Conservation (phyloP, 2,797 vertebrate genomes). For the Carduelis carduelis region DNA sequence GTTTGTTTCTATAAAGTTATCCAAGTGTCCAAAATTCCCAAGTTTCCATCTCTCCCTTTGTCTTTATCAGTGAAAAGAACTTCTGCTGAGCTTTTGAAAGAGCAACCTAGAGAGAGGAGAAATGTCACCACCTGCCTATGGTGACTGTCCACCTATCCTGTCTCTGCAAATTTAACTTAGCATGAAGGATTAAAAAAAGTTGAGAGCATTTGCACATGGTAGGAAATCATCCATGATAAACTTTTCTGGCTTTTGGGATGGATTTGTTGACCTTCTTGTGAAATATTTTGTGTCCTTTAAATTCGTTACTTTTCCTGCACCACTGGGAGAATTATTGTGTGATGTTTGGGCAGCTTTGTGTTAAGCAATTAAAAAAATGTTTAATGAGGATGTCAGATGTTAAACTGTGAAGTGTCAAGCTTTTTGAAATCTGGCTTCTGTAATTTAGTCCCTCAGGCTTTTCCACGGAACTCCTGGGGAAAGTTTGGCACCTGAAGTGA, state of each 20-base stretch:
- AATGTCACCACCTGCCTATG: neutral
- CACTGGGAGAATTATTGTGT: neutral
- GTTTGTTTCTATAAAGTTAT: neutral
- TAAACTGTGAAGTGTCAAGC: neutral
- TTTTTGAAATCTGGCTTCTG: neutral
- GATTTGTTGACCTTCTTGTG: neutral
- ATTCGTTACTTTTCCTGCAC: neutral
- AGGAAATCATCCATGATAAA: neutral
- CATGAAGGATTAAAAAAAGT: neutral
- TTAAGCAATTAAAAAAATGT: neutral
- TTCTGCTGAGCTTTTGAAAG: neutral
- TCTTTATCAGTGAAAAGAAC: neutral
- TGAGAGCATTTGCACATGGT: neutral
- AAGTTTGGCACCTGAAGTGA: slow-evolving; percentile 20
- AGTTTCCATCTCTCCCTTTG: neutral
- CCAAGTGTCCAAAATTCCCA: neutral
- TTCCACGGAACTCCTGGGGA: slow-evolving; percentile 35
- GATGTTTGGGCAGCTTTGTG: neutral
- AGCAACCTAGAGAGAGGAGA: neutral
- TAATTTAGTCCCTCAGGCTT: slow-evolving; percentile 25
- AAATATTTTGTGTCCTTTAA: neutral
- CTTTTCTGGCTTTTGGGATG: neutral
- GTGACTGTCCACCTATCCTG: neutral
- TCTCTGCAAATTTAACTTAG: neutral
- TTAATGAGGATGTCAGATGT: slow-evolving; percentile 23